These are phyloP conservation scores for Myotis brandtii DNA, from an alignment of 2,113 vertebrate species.

Conservation along the genomic window DNA sequence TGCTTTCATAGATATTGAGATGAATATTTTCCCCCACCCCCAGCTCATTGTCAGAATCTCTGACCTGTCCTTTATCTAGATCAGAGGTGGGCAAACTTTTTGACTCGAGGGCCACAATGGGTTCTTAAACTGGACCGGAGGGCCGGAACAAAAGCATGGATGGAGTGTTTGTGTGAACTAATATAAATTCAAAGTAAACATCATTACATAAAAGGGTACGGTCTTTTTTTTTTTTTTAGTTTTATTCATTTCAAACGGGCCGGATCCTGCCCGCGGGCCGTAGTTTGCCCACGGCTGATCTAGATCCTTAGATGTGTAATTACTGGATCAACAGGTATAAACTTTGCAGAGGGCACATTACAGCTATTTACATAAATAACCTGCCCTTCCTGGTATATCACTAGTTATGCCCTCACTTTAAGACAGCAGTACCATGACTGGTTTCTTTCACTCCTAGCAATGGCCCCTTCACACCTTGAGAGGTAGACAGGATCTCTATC, in stretches of 20 bases:
- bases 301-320: background rate
- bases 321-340: background rate
- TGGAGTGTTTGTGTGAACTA: too few relatives aligned
- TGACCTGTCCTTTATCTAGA: background rate
- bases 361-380: background rate
- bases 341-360: background rate
- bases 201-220: too few relatives aligned
- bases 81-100: too few relatives aligned
- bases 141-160: too few relatives aligned
- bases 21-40: background rate
- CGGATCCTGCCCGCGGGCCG: too few relatives aligned
- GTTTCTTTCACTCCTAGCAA: background rate
- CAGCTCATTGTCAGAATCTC: background rate
- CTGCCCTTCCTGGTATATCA: background rate
- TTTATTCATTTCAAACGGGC: too few relatives aligned
- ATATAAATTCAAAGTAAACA: too few relatives aligned
- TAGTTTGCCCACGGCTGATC: background rate
- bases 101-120: too few relatives aligned
- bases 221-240: too few relatives aligned
- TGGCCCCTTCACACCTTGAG: fast-evolving
- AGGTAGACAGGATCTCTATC: background rate
- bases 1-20: background rate
- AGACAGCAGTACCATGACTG: background rate
- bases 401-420: background rate
- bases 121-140: too few relatives aligned